These are phyloP conservation scores for Drosophila limbata DNA, from an alignment of 2,888 invertebrate genomes.

Conservation along the genomic window DNA sequence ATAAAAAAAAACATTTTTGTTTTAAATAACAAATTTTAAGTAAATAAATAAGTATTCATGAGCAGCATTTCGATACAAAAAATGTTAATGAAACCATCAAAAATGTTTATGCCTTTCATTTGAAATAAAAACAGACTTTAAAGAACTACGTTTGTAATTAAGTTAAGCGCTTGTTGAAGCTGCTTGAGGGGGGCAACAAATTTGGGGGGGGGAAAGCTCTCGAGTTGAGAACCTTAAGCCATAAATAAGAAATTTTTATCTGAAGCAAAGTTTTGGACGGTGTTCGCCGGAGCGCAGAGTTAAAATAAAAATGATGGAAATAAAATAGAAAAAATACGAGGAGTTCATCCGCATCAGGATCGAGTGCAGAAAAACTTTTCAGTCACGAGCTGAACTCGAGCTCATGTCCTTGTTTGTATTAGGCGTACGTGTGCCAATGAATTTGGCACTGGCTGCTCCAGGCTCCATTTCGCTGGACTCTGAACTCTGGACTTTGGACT, in stretches of 20 bases:
- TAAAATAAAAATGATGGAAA: slow-evolving; percentile 79
- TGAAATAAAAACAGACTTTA: slow-evolving; percentile 5
- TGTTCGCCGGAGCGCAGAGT: slow-evolving; percentile 68
- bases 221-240: slow-evolving; percentile 75
- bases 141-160: slow-evolving; percentile 24
- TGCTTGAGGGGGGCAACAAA: slow-evolving; percentile 35
- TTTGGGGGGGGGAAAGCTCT: slow-evolving; percentile 48
- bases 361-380: slow-evolving; percentile 73
- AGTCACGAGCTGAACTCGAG: slow-evolving; percentile 80
- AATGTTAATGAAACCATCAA: background rate
- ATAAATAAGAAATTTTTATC: slow-evolving; percentile 82
- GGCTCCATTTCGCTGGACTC: background rate
- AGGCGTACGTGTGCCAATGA: slow-evolving; percentile 81
- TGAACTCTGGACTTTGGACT: background rate
- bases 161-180: slow-evolving; percentile 13
- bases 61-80: background rate
- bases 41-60: background rate
- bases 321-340: slow-evolving; percentile 77
- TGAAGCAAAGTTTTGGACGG: slow-evolving; percentile 73
- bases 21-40: background rate
- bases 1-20: background rate
- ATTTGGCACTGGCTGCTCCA: slow-evolving; percentile 50
- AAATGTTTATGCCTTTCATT: slow-evolving; percentile 3
- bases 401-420: slow-evolving; percentile 83
- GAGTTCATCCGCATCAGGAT: slow-evolving; percentile 57